Percentiles rank a stretch among this genome's conserved stretches.
phyloP scores from a whole-genome alignment of 2,888 invertebrate genomes.

The Laspeyria flexula region DNA sequence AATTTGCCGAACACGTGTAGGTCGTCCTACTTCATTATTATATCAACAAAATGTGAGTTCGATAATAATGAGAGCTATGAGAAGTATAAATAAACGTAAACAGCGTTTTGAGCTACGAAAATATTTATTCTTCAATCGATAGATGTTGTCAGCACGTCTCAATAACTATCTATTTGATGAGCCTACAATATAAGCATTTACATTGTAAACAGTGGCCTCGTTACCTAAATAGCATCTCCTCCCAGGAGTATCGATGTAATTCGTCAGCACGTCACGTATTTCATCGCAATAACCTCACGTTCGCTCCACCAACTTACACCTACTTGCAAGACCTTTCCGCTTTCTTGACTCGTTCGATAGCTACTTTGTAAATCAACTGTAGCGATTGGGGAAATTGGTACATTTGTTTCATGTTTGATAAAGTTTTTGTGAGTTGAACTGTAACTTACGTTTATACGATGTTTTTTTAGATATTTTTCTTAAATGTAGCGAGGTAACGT shows the following conservation, averaged over 20 bases:
- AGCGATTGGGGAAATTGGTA: conserved; percentile 1
- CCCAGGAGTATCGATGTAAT: conserved; percentile 37
- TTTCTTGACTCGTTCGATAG: conserved; percentile 52
- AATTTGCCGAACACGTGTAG: no score
- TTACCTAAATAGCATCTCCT: conserved; percentile 52
- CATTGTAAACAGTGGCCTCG: conserved; percentile 35
- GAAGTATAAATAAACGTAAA: no score
- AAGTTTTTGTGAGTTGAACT: not conserved
- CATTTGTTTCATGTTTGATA: not conserved
- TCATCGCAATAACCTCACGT: conserved; percentile 62
- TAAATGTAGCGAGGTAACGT: no score
- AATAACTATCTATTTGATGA: not conserved
- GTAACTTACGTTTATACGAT: no score
- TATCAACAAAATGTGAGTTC: no score
- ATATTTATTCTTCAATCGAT: no score
- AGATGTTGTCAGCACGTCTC: not conserved
- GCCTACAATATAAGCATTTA: not conserved
- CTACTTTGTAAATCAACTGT: conserved; percentile 37
- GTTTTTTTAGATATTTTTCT: no score
- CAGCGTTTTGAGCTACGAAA: no score
- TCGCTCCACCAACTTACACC: conserved; percentile 31
- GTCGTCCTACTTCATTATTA: no score
- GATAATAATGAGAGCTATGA: no score
- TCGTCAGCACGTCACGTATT: conserved; percentile 48
- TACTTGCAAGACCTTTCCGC: conserved; percentile 61